phyloP scores from a whole-genome alignment of 2,113 vertebrate species.

The Scomber scombrus region DNA sequence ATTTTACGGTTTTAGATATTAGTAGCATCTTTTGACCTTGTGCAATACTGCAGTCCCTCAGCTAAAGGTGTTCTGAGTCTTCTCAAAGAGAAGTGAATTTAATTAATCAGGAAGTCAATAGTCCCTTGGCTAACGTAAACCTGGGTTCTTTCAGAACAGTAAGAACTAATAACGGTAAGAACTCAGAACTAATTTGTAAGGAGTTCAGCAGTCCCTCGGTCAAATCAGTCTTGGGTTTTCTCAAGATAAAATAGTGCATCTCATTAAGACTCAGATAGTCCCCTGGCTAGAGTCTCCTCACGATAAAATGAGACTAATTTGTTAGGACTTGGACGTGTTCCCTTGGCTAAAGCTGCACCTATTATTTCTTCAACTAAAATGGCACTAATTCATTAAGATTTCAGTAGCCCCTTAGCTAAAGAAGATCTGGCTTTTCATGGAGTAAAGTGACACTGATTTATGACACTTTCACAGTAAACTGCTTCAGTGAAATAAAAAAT shows the following conservation, averaged over 20 bases:
- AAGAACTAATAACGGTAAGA: too few species aligned
- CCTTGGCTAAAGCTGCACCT: constrained; percentile 37
- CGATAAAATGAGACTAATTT: constrained; percentile 65
- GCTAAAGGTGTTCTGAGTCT: constrained; percentile 20
- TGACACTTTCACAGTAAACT: constrained; percentile 17
- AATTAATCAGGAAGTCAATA: constrained; percentile 58
- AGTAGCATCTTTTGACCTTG: constrained; percentile 51
- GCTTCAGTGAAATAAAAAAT: constrained; percentile 5
- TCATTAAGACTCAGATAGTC: constrained; percentile 61
- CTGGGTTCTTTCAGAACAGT: constrained; percentile 27
- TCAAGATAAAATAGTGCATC: constrained; percentile 59
- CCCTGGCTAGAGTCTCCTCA: constrained; percentile 44
- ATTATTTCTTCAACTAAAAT: constrained; percentile 53
- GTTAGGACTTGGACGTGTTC: constrained; percentile 42
- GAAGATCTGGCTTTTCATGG: constrained; percentile 17
- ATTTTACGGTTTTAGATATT: constrained; percentile 38
- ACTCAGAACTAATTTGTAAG: constrained; percentile 35
- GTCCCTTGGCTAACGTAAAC: constrained; percentile 46
- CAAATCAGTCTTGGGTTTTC: constrained; percentile 47
- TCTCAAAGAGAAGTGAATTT: constrained; percentile 29
- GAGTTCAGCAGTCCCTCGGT: constrained; percentile 33
- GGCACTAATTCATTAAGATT: constrained; percentile 49
- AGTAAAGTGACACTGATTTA: constrained; percentile 31
- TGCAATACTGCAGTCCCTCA: neutral
- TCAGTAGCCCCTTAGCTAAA: constrained; percentile 20